Base-by-base conservation (phyloP, 2,797 vertebrate genomes). In the Gallinago solitaria region DNA sequence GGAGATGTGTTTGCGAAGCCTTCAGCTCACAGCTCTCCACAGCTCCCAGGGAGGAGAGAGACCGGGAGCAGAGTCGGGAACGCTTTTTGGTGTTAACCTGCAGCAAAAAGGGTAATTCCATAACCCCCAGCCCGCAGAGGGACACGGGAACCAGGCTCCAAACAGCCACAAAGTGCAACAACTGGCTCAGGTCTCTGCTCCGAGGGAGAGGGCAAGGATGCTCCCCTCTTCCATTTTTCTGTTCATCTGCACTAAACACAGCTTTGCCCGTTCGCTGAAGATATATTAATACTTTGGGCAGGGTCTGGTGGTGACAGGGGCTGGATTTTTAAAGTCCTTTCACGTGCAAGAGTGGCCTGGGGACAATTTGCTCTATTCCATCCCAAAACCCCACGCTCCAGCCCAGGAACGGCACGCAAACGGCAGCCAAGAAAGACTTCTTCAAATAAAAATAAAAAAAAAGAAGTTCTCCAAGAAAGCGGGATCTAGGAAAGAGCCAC, bases 1-100 rank as follows among this genome's bases (percentile, higher is more conserved):
- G 85, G 82, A 41, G 33, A 87, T 77, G 71, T 82, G 92, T 88
- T 90, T 96, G 94, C 9, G 8, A 85, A 88, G 89, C 88, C 83
- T 91, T 78, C 89, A 53, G 81, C 30, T 88, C 94, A 78, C 86
- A 84, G 80, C 87, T 95, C 90, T 54, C 57, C 89, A 16, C 50
- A 89, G 87, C 33, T 76, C 79, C 89, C 93, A 11, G 1, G 0
- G 16, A 1, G 83, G 59, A 45, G 91, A 64, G 90, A 74, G 91
- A 90, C 19, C 86, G 78, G 93, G 3, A 87, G 90, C 83, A 80
- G 90, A 74, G 24, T 24, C 17, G 3, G 91, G 80, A 54, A 65
- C 3, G 47, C 9, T 68, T 77, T 76, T 30, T 53, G n/a, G 93
- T 23, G 2, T 2, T 13, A 60, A 70, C 59, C 94, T 56, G 73